These are phyloP conservation scores for Lottia gigantea DNA, from an alignment of 2,888 invertebrate genomes.

Conservation along the genomic window DNA sequence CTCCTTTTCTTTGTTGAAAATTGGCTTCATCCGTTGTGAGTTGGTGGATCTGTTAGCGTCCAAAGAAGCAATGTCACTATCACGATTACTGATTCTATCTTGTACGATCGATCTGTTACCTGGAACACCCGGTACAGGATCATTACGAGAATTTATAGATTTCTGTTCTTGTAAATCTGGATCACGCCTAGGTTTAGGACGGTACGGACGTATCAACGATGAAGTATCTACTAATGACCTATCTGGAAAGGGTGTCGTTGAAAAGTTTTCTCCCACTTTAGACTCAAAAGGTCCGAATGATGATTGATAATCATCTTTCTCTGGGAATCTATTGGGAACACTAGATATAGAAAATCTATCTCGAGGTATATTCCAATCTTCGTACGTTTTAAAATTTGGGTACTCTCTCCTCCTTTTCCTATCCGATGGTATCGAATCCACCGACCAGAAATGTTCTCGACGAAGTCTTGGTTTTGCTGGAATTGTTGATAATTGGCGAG, in stretches of 20 bases:
- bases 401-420: not conserved
- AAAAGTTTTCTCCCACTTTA: not conserved
- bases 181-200: not conserved
- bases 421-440: not conserved
- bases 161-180: not conserved
- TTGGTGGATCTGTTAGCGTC: not conserved
- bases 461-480: not conserved
- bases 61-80: not conserved
- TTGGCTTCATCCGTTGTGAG: not conserved
- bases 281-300: not conserved
- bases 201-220: not conserved
- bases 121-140: not conserved
- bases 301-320: not conserved
- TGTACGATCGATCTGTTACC: not conserved
- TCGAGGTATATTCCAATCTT: not conserved
- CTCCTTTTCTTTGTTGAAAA: not conserved
- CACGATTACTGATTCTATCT: not conserved
- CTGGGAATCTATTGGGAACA: not conserved
- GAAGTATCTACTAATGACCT: not conserved
- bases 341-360: not conserved
- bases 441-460: constrained; percentile 4
- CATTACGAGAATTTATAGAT: not conserved
- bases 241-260: not conserved
- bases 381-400: constrained; percentile 3
- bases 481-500: not conserved